Base-by-base conservation (phyloP, 2,797 vertebrate genomes). In the Enteromius afrohamiltoni region DNA sequence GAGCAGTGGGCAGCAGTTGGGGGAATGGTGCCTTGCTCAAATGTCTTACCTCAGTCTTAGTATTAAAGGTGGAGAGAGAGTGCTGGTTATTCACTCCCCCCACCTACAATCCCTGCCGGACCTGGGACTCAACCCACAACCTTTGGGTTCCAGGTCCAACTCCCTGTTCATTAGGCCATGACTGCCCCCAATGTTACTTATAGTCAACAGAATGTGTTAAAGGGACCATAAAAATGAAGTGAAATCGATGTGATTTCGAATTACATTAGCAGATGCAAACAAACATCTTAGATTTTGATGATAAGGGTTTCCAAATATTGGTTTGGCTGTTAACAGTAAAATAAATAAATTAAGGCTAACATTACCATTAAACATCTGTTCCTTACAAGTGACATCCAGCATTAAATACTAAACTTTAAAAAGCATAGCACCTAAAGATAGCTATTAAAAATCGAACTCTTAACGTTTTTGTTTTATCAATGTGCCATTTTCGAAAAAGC, bases 281-380 rank as follows among this genome's bases (percentile, higher is more conserved):
- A 74, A 74, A 19, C 10, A 37, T 53, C 10, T n/a, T n/a, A 34
- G 49, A 70, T 53, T 11, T 34, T n/a, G 37, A 26, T 16, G n/a
- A 26, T 47, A 26, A 47, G 68, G 40, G 42, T 6, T 47, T 51
- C 47, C 11, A 74, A 53, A 74, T 74, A 19, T 73, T 51, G 29
- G 19, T 73, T 73, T 49, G 8, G 4, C 70, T 13, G 17, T 34
- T 34, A 53, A 53, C 5, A n/a, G 49, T 10, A 71, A 71, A 53
- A 34, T 4, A 53, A 21, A 53, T 23, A 23, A 58, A 23, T 58
- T 34, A 14, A 53, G 29, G 29, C n/a, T 34, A 31, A 53, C 19
- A 37, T 53, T n/a, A n/a, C 49, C 26, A 53, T 74, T 34, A 53
- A 74, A 34, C 71, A 74, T 74, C 47, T 74, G 76, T 14, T 64